A percentile compares a stretch with the other conserved stretches of the same genome.
phyloP scores from a whole-genome alignment of 2,888 invertebrate species.

The Troides aeacus region DNA sequence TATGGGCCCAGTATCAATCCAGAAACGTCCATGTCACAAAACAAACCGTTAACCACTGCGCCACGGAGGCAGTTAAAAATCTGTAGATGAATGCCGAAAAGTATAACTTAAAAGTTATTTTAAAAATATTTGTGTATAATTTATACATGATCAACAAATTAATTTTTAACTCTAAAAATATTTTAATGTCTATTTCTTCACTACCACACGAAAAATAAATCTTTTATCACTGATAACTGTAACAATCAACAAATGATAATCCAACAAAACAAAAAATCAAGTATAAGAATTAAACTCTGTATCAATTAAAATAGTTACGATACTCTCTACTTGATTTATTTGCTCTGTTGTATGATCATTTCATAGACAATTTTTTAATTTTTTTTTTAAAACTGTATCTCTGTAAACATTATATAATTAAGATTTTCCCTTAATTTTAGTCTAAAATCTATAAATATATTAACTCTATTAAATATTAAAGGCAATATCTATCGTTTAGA shows the following conservation, averaged over 20 bases:
- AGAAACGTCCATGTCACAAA: no score
- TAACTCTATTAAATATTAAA: slow-evolving; percentile 80
- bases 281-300: slow-evolving; percentile 17
- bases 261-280: slow-evolving; percentile 45
- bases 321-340: slow-evolving; percentile 38
- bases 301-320: slow-evolving; percentile 21
- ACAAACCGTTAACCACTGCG: no score
- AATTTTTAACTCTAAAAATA: slow-evolving; percentile 38
- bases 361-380: slow-evolving; percentile 43
- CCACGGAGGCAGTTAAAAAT: no score
- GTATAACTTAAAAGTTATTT: slow-evolving; percentile 25
- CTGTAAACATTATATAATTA: slow-evolving; percentile 68
- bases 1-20: no score
- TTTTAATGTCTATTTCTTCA: slow-evolving; percentile 5
- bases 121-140: slow-evolving; percentile 45
- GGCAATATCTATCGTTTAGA: slow-evolving; percentile 78
- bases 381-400: slow-evolving; percentile 68
- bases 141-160: slow-evolving; percentile 38
- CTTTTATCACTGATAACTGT: slow-evolving; percentile 51
- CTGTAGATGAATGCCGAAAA: slow-evolving; percentile 12
- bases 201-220: slow-evolving; percentile 39
- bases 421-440: slow-evolving; percentile 65
- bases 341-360: slow-evolving; percentile 40
- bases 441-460: slow-evolving; percentile 78
- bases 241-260: slow-evolving; percentile 58